Evolutionary conservation across 2,888 invertebrate species (phyloP), one percentile per base, ranked within the genome.

Genomic region (Cerastis leucographa): DNA sequence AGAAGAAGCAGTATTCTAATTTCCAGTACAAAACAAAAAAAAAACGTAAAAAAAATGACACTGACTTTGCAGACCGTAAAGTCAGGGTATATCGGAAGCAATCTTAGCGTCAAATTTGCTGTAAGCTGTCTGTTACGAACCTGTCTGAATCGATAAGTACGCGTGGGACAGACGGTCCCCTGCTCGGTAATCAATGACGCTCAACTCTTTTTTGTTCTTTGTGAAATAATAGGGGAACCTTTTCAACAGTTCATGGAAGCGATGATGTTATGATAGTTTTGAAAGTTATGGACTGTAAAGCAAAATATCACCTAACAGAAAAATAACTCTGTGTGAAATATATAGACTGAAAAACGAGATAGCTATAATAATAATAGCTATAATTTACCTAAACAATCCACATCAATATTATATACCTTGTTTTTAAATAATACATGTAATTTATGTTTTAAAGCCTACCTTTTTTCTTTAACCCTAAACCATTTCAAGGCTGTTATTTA

Each of bases 101-200:
- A 67, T 85, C 71, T 83, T 77, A 83, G 64, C 71, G 71, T 82
- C 68, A 74, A 82, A 70, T 73, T 78, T 29, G 59, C 72, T 78
- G 69, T 83, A 83, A 71, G 84, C 85, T 71, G 79, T 82, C 69
- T 79, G 84, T 79, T 69, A 85, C 66, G 54, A 59, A 77, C 66
- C 84, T 78, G 78, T 78, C 82, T 85, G 75, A 84, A 85, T 84
- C 84, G 82, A 84, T 85, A 84, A 79, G 68, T 76, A 73, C 59
- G 75, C 85, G 83, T 71, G 83, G 74, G 68, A 74, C 78, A 70
- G 85, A 59, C 64, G 79, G 72, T 75, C 72, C 78, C 74, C 46
- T 49, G 61, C 40, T 76, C 84, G 61, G 67, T 78, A 68, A 65
- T 79, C 83, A 76, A 82, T 81, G 85, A 66, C 59, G 71, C 70